Evolutionary conservation across 2,113 vertebrate species (phyloP), one percentile per base, ranked within the genome.

Genomic region (Tyrannus savana): DNA sequence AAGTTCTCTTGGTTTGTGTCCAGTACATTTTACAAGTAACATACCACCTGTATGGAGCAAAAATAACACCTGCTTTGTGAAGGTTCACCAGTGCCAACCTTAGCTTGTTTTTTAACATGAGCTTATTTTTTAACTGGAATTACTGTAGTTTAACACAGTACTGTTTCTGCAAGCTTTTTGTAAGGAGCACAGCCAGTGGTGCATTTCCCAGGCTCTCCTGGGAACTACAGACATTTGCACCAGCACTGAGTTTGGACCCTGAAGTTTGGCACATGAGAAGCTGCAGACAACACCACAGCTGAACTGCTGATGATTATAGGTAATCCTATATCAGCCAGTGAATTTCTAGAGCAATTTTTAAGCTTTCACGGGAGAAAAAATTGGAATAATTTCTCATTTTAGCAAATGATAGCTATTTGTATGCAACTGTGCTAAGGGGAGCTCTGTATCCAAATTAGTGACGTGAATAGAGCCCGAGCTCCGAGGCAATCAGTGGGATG

Each of bases 281-380:
- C 63, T 87, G 87, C 39, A 86, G 84, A 63, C 23, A 69, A 90
- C 84, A n/a, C 49, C 64, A 91, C 58, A 67, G 73, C 74, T 82
- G 80, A 87, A 50, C 52, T 94, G 71, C 35, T 89, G 75, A 3
- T 91, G 79, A 77, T 83, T 79, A 39, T 12, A 88, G 75, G 31
- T 49, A 87, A 75, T 74, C 66, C 73, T 6, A 87, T 50, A 84
- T 6, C 27, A 44, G 39, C 52, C 81, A 46, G 39, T 44, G 86
- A 22, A 91, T 86, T 95, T 86, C 84, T 62, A 35, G 47, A 91
- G 84, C 35, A 27, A n/a, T 78, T 91, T 60, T 87, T 24, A 77
- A 93, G 72, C 85, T 93, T 86, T 90, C 68, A 62, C 33, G 87
- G 84, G 49, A 92, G 66, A 50, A 81, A 67, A 95, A 95, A 96